phyloP scores from a whole-genome alignment of 2,113 vertebrate genomes.

The Megalops atlanticus region DNA sequence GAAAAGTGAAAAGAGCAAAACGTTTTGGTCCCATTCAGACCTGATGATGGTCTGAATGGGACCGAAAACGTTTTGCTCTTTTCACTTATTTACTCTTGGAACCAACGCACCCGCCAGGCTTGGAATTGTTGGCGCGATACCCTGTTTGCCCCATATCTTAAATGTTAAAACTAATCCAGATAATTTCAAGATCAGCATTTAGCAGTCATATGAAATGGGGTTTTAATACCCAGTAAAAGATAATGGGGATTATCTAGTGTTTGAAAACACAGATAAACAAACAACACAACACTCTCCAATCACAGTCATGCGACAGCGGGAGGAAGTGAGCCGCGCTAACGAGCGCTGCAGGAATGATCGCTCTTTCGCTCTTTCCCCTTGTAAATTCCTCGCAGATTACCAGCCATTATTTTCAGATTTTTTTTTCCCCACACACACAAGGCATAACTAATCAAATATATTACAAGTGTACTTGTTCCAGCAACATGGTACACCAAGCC shows the following conservation, averaged over 20 bases:
- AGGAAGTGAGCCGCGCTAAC: not conserved
- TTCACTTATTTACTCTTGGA: no score
- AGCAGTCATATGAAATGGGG: no score
- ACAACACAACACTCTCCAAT: not conserved
- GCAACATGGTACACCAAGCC: conserved; percentile 18
- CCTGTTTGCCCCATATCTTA: no score
- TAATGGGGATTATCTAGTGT: not conserved
- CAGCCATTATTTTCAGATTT: conserved; percentile 20
- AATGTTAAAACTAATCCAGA: not conserved
- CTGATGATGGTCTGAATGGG: no score
- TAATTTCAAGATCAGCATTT: not conserved
- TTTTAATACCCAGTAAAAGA: not conserved
- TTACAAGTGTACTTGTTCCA: conserved; percentile 8
- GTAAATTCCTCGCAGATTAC: not conserved
- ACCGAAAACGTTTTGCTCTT: no score
- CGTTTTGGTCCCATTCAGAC: no score
- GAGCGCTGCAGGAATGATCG: not conserved
- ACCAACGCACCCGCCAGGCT: no score
- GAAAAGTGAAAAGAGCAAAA: no score
- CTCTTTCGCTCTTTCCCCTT: not conserved
- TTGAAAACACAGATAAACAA: not conserved
- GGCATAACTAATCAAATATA: conserved; percentile 22
- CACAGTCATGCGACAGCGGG: not conserved
- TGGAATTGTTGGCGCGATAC: no score
- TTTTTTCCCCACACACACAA: conserved; percentile 27